A percentile compares a stretch with the other conserved stretches of the same genome.
Evolutionary conservation across 2,888 invertebrate species (phyloP).

Genomic region (Hybos culiciformis): DNA sequence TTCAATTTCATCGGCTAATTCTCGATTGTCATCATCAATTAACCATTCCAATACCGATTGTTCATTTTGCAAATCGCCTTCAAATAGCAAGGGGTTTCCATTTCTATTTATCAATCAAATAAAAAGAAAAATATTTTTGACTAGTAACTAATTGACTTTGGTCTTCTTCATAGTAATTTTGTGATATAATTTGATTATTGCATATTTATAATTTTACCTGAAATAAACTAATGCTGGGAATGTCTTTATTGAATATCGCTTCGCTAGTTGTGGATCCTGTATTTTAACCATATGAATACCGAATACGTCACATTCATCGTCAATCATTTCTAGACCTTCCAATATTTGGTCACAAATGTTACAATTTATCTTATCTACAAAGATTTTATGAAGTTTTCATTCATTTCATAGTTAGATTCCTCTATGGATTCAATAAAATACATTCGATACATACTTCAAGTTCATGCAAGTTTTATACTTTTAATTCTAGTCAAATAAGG

Average conservation of each 20-base stretch:
- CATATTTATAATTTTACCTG: conserved; percentile 47
- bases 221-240: conserved; percentile 88
- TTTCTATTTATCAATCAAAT: conserved; percentile 45
- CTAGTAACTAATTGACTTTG: too few species aligned
- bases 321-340: conserved; percentile 74
- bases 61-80: conserved; percentile 86
- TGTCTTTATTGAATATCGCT: conserved; percentile 86
- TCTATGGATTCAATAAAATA: too few species aligned
- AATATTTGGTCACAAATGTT: conserved; percentile 84
- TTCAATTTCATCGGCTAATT: conserved; percentile 87
- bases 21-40: conserved; percentile 83
- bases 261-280: conserved; percentile 79
- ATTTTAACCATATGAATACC: conserved; percentile 91
- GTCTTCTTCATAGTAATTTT: too few species aligned
- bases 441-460: too few species aligned
- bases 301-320: conserved; percentile 83
- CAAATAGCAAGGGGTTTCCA: conserved; percentile 75
- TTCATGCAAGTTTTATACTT: too few species aligned
- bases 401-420: too few species aligned
- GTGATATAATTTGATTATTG: too few species aligned
- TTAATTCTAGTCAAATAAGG: too few species aligned
- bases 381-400: too few species aligned
- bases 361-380: conserved; percentile 73
- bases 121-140: background rate
- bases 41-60: conserved; percentile 86